Conservation (phyloP, 2,113 vertebrate species). For the Ranitomeya variabilis region DNA sequence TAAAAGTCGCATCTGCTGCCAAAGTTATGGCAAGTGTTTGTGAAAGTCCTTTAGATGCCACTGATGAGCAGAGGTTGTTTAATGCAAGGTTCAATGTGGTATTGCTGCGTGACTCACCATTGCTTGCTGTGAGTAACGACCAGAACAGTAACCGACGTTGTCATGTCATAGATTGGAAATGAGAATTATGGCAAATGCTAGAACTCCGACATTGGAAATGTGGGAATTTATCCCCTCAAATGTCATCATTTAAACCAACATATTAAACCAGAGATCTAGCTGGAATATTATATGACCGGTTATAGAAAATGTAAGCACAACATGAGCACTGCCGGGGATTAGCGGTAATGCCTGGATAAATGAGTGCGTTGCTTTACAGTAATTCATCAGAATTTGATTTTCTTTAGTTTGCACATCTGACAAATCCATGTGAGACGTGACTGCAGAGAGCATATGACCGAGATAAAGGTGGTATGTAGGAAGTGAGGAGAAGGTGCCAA, state of each 20-base stretch:
- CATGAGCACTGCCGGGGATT: background rate
- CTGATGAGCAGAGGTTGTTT: slow-evolving; percentile 19
- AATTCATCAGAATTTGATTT: background rate
- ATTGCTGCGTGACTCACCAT: background rate
- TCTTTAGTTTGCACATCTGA: background rate
- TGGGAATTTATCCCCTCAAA: background rate
- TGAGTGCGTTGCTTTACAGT: background rate
- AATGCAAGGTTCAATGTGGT: background rate
- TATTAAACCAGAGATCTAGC: background rate
- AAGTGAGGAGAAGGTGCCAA: background rate
- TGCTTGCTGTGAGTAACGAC: background rate
- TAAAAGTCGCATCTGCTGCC: slow-evolving; percentile 25
- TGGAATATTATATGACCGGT: background rate
- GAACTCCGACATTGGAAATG: background rate
- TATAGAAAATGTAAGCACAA: background rate
- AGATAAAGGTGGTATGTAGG: background rate
- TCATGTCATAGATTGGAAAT: background rate
- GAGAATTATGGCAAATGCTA: background rate
- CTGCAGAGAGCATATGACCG: background rate
- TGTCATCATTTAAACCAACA: background rate
- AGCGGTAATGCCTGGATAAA: background rate
- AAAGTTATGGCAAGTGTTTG: slow-evolving; percentile 31
- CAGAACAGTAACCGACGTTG: background rate
- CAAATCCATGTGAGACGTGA: background rate
- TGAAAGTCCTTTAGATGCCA: background rate